Conservation (phyloP, 2,113 vertebrate species). For the Oncorhynchus mykiss region DNA sequence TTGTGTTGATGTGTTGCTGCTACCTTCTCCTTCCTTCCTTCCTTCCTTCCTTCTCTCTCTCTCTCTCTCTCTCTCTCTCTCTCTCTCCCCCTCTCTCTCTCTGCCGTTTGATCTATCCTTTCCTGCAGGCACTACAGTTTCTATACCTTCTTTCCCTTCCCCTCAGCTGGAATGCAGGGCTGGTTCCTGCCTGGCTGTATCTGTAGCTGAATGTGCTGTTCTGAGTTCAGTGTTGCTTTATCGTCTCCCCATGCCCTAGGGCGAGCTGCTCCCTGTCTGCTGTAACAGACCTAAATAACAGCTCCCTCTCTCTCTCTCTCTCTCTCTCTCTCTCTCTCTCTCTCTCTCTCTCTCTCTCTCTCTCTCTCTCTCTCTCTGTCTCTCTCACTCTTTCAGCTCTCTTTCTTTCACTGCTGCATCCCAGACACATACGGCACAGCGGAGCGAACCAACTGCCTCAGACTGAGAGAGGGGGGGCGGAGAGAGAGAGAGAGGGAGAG, state of each 20-base stretch:
- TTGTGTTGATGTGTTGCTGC: conserved; percentile 24
- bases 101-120: conserved; percentile 41
- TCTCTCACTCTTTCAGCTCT: too few species aligned
- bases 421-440: conserved; percentile 61
- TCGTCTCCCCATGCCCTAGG: conserved; percentile 65
- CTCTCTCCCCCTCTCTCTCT: conserved; percentile 8
- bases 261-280: conserved; percentile 74
- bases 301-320: conserved; percentile 59
- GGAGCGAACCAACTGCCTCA: conserved; percentile 77
- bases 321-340: too few species aligned
- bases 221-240: conserved; percentile 49
- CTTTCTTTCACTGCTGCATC: conserved; percentile 43
- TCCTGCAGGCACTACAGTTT: conserved; percentile 51
- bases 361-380: too few species aligned
- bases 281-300: conserved; percentile 85
- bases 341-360: too few species aligned
- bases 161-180: conserved; percentile 67
- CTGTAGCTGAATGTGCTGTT: conserved; percentile 10
- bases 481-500: neutral
- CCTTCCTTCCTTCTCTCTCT: neutral
- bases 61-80: too few species aligned
- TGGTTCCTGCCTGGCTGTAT: conserved; percentile 62
- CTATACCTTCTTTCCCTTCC: conserved; percentile 23
- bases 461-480: conserved; percentile 35
- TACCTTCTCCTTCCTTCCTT: conserved; percentile 19